Evolutionary conservation across 2,797 vertebrate genomes (phyloP).

Genomic region (Amblyopsis hoosieri): DNA sequence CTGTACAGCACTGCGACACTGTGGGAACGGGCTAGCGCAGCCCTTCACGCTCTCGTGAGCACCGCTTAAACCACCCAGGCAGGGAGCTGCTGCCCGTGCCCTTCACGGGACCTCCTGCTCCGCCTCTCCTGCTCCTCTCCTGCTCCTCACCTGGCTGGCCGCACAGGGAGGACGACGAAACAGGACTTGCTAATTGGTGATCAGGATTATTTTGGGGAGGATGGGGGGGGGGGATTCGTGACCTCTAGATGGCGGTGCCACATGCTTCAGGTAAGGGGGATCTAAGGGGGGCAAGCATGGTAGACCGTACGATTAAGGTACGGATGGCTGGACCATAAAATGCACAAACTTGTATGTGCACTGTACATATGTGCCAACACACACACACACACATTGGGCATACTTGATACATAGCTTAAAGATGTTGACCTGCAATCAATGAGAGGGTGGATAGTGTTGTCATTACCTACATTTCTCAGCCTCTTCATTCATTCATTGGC

Average conservation of each 20-base stretch:
- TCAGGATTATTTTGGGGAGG: constrained; percentile 56
- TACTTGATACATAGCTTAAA: too few species aligned
- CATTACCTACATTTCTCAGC: too few species aligned
- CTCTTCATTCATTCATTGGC: too few species aligned
- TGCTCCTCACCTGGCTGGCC: constrained; percentile 3
- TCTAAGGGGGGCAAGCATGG: constrained; percentile 29
- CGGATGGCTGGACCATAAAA: constrained; percentile 5
- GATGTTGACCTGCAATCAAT: too few species aligned
- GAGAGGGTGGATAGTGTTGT: too few species aligned
- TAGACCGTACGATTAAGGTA: constrained; percentile 36
- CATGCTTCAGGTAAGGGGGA: constrained; percentile 18
- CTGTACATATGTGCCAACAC: neutral
- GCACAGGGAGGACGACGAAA: constrained; percentile 11
- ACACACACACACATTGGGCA: neutral
- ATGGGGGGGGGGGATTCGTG: neutral
- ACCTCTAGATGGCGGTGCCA: constrained; percentile 26
- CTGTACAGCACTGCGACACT: constrained; percentile 37
- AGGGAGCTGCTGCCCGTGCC: constrained; percentile 48
- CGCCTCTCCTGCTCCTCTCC: constrained; percentile 48
- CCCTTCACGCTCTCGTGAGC: constrained; percentile 76
- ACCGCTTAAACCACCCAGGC: constrained; percentile 73
- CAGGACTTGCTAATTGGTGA: constrained; percentile 66
- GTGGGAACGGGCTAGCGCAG: constrained; percentile 70
- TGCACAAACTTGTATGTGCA: neutral
- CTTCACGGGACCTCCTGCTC: constrained; percentile 77